These are phyloP conservation scores for Empis livida DNA, from an alignment of 2,888 invertebrate species.

Conservation along the genomic window DNA sequence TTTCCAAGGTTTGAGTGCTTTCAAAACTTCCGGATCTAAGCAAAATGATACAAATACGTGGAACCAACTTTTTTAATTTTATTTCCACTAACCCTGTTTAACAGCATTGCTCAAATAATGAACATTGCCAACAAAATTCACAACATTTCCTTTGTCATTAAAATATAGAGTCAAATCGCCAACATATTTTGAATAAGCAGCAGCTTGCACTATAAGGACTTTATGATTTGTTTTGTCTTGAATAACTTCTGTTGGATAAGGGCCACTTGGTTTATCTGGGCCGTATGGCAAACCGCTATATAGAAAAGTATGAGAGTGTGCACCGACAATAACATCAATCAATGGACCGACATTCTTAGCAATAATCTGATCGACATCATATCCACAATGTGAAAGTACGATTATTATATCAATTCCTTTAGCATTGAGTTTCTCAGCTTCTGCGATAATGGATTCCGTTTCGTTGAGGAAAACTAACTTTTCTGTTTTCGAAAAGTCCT, in stretches of 20 bases:
- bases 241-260: slow-evolving; percentile 57
- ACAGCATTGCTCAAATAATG: slow-evolving; percentile 50
- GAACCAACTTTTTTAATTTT: neutral
- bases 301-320: slow-evolving; percentile 69
- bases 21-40: slow-evolving; percentile 46
- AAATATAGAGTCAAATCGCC: slow-evolving; percentile 63
- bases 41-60: slow-evolving; percentile 5
- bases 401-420: slow-evolving; percentile 63
- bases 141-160: slow-evolving; percentile 51
- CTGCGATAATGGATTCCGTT: slow-evolving; percentile 48
- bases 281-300: slow-evolving; percentile 48
- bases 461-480: slow-evolving; percentile 57
- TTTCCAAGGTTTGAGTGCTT: slow-evolving; percentile 47
- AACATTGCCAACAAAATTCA: slow-evolving; percentile 57
- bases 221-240: slow-evolving; percentile 35
- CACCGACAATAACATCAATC: slow-evolving; percentile 75
- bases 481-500: slow-evolving; percentile 55
- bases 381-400: slow-evolving; percentile 71
- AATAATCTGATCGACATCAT: slow-evolving; percentile 51
- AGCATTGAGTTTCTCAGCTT: slow-evolving; percentile 47
- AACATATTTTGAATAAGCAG: slow-evolving; percentile 60
- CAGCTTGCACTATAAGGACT: slow-evolving; percentile 54
- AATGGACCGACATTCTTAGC: slow-evolving; percentile 50
- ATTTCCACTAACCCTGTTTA: slow-evolving; percentile 51
- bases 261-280: slow-evolving; percentile 43